Conservation (phyloP, 2,888 invertebrate species). For the Nomada lathburiana region DNA sequence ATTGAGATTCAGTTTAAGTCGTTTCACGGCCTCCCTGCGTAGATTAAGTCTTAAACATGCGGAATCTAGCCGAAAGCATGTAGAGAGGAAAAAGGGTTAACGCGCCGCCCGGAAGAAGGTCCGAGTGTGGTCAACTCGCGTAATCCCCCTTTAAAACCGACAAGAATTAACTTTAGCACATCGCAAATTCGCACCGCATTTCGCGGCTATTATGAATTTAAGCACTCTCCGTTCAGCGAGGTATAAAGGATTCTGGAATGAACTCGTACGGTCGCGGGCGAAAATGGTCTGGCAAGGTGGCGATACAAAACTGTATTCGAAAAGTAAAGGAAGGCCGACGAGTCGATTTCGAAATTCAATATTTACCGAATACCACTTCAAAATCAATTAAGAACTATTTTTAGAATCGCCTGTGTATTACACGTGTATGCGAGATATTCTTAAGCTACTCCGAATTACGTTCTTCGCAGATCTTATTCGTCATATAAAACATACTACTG, state of each 20-base stretch:
- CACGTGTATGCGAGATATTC: too few species aligned
- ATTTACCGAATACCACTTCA: too few species aligned
- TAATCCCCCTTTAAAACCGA: slow-evolving; percentile 79
- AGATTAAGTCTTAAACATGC: slow-evolving; percentile 53
- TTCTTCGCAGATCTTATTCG: too few species aligned
- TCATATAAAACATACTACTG: too few species aligned
- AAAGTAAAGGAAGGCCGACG: background rate
- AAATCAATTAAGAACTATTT: too few species aligned
- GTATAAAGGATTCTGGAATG: slow-evolving; percentile 64
- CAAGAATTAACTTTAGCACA: slow-evolving; percentile 79
- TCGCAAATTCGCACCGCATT: slow-evolving; percentile 81
- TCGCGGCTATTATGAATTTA: slow-evolving; percentile 80
- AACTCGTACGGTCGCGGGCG: slow-evolving; percentile 48
- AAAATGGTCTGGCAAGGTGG: slow-evolving; percentile 7
- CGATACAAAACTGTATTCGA: background rate
- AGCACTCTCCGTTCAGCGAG: slow-evolving; percentile 66
- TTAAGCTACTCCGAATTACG: too few species aligned
- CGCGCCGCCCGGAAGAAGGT: slow-evolving; percentile 64
- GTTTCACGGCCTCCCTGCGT: slow-evolving; percentile 32
- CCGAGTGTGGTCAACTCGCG: slow-evolving; percentile 67
- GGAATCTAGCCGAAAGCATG: slow-evolving; percentile 36
- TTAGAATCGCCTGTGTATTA: too few species aligned
- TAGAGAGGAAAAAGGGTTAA: slow-evolving; percentile 50
- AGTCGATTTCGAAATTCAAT: background rate
- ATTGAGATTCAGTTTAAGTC: slow-evolving; percentile 47